Percentiles rank a stretch among this genome's conserved stretches.
Conservation (phyloP, 2,113 vertebrate genomes). For the Nycticebus coucang region DNA sequence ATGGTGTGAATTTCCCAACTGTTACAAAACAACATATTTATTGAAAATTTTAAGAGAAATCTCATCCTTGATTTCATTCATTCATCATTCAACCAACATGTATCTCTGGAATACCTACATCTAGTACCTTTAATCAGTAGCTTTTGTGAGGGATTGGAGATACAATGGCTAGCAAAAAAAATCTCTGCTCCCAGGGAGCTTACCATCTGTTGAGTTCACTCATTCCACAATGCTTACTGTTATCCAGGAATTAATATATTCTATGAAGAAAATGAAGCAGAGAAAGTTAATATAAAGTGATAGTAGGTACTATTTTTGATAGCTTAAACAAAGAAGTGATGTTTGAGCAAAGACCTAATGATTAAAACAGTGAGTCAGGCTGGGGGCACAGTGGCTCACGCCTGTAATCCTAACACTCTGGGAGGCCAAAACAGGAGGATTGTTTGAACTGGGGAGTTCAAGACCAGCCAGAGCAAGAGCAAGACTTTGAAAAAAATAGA, state of each 20-base stretch:
- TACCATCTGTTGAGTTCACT: not conserved
- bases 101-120: not conserved
- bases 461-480: too few species aligned
- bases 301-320: not conserved
- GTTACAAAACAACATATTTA: not conserved
- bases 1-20: not conserved
- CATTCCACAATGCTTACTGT: not conserved
- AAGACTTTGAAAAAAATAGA: too few species aligned
- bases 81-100: not conserved
- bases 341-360: not conserved
- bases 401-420: too few species aligned
- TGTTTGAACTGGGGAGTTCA: too few species aligned
- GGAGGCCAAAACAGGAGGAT: too few species aligned
- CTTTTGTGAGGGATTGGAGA: not conserved
- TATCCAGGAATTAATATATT: not conserved
- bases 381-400: too few species aligned
- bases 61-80: not conserved
- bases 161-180: not conserved
- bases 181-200: not conserved
- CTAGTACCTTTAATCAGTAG: not conserved
- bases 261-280: not conserved
- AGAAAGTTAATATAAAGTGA: not conserved
- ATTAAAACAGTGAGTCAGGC: not conserved
- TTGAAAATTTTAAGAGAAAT: not conserved
- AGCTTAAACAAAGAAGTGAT: not conserved